phyloP scores from a whole-genome alignment of 2,113 vertebrate genomes.

The Syrrhaptes paradoxus region DNA sequence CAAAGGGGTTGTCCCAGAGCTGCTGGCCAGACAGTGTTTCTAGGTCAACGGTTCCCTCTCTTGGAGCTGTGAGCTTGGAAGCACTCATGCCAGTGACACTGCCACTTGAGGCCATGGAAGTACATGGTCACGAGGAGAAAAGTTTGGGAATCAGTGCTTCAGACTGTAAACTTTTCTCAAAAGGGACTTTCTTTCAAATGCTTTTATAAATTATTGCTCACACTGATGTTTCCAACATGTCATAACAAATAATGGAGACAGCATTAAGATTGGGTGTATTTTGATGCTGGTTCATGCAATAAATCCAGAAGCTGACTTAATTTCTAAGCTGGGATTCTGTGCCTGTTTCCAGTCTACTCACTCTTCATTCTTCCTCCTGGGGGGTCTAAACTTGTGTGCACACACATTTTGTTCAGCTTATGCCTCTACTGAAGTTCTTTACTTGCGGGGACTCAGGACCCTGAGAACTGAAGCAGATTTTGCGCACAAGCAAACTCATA shows the following conservation, averaged over 20 bases:
- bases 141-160: background rate
- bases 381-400: background rate
- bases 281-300: background rate
- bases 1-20: background rate
- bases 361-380: background rate
- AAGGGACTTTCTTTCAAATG: background rate
- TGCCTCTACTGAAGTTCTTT: background rate
- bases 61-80: background rate
- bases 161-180: background rate
- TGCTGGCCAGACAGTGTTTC: background rate
- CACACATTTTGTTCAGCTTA: background rate
- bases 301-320: background rate
- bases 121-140: background rate
- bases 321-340: background rate
- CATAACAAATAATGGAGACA: background rate
- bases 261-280: background rate
- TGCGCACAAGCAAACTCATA: background rate
- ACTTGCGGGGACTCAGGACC: background rate
- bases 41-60: background rate
- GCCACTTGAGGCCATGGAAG: background rate
- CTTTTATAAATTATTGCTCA: background rate
- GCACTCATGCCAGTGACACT: background rate
- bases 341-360: accelerated
- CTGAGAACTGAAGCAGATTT: background rate
- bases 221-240: background rate